Evolutionary conservation across 2,797 vertebrate genomes (phyloP), one percentile per base, ranked within the genome.

Genomic region (Sebastes vulpes): DNA sequence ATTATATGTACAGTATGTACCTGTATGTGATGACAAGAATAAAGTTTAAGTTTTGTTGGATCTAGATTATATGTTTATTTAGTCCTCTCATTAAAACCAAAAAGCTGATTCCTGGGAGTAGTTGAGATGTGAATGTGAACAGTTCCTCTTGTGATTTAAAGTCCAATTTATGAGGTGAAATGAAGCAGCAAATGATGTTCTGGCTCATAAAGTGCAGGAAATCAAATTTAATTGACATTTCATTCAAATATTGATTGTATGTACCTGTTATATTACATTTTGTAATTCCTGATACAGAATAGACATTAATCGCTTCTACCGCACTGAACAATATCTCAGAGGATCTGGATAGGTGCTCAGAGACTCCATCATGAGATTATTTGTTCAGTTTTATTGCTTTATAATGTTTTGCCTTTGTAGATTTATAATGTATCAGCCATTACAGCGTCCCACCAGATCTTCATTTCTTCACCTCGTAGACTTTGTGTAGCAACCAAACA

Each of bases 211-310:
- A 71, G 21, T 26, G 5, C 32, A 53, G 35, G 64, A 16, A 38
- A 63, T 77, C 14, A 65, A 65, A 78, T 65, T 2, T 69, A 25
- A 74, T 74, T 10, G 18, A 52, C 6, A 8, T 46, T 31, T 74
- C 29, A n/a, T 16, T 50, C 8, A 26, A 59, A 61, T 11, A 9
- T 3, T 16, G 6, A 38, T 9, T 20, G 29, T 53, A 28, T 50
- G 10, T 1, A 29, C 23, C 1, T 3, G 32, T 31, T 10, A 16
- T 77, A 58, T 82, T 23, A 46, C 21, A 29, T 50, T 28, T 52
- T 42, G 3, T 54, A n/a, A 20, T 52, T 48, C 12, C 66, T 10
- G 21, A 65, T 20, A 53, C 52, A 26, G 42, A 67, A 26, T 4
- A 21, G 28, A 28, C 14, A 18, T 46, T 14, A 46, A 18, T 46